phyloP scores from a whole-genome alignment of 2,797 vertebrate species.

The Chrysocyon brachyurus region DNA sequence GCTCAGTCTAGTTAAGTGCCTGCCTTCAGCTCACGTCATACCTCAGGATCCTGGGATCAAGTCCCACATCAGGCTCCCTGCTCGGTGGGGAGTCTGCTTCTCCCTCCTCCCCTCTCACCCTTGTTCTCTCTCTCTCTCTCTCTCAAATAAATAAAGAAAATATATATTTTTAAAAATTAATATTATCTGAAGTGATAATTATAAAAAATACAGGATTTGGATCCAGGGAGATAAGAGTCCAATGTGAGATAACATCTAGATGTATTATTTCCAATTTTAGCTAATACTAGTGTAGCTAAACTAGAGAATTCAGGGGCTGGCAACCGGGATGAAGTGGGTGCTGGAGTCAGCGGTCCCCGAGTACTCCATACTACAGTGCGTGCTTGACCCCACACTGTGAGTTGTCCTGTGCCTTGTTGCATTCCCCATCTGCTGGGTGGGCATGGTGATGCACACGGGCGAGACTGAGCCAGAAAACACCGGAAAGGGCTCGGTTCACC shows the following conservation, averaged over 20 bases:
- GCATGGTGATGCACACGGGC: neutral
- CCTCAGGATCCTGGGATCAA: no score
- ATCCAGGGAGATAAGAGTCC: neutral
- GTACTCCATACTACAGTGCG: no score
- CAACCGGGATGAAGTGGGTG: neutral
- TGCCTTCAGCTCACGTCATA: no score
- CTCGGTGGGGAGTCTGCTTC: no score
- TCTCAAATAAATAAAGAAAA: no score
- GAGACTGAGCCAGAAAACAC: neutral
- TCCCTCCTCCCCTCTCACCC: no score
- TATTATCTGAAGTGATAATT: neutral
- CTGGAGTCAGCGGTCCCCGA: accelerated
- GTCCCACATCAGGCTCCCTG: no score
- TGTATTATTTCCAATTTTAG: neutral
- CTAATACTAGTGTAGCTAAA: neutral
- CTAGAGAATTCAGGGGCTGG: neutral
- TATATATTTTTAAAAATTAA: neutral
- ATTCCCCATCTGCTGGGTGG: neutral
- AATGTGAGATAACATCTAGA: neutral
- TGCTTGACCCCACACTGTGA: neutral
- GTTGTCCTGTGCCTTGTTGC: neutral
- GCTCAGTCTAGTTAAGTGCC: no score
- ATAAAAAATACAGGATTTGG: neutral
- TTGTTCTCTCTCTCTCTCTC: no score
- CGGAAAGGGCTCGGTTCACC: neutral